Percentiles rank a stretch among this genome's conserved stretches.
phyloP scores from a whole-genome alignment of 1,140 invertebrate species.

The Calliopsis andreniformis region DNA sequence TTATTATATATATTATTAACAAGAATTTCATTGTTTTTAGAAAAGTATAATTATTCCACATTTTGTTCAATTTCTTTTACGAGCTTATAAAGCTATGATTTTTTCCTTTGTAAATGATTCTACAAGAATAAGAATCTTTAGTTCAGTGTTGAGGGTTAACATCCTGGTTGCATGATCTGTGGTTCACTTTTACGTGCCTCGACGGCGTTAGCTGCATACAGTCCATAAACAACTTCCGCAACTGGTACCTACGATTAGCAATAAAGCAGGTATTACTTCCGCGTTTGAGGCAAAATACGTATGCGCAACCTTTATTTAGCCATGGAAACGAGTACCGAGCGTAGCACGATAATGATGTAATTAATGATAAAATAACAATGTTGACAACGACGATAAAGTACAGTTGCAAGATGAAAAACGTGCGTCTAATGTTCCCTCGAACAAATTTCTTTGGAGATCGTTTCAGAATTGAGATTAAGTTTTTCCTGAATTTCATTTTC shows the following conservation, averaged over 20 bases:
- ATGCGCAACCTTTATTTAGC: background rate
- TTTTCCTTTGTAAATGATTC: slow-evolving; percentile 66
- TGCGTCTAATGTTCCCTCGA: too few species aligned
- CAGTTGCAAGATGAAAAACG: too few species aligned
- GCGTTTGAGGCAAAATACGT: background rate
- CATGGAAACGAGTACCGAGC: background rate
- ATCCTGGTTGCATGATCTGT: background rate
- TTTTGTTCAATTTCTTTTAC: too few species aligned
- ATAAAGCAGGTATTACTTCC: background rate
- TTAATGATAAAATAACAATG: background rate
- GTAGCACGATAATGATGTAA: background rate
- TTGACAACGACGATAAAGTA: too few species aligned
- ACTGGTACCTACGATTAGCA: background rate
- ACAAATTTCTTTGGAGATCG: too few species aligned
- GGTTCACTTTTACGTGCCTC: background rate
- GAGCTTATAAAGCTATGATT: slow-evolving; percentile 60
- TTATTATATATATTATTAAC: too few species aligned
- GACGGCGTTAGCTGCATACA: background rate
- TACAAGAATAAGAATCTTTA: slow-evolving; percentile 30
- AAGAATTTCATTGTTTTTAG: too few species aligned
- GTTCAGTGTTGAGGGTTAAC: slow-evolving; percentile 16
- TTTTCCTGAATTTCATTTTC: too few species aligned
- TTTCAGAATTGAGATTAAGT: too few species aligned
- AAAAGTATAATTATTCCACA: too few species aligned
- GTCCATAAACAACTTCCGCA: slow-evolving; percentile 3